Evolutionary conservation across 1,140 invertebrate species (phyloP), one percentile per base, ranked within the genome.

Genomic region (Apolygus lucorum): DNA sequence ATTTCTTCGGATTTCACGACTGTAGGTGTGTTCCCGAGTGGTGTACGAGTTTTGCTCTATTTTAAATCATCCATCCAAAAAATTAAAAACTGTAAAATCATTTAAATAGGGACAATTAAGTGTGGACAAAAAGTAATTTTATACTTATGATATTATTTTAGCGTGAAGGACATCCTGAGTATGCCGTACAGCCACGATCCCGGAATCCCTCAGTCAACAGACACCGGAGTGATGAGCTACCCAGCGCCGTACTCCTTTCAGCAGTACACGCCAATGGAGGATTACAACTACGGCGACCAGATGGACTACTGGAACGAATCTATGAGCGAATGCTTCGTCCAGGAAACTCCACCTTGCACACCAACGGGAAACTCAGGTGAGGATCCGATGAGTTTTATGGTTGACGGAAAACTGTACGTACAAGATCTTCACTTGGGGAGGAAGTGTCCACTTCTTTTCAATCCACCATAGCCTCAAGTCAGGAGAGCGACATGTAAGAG

Each of bases 271-370:
- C 22, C 54, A 4, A 59, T 21, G 8, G 54, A 59, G 22, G 54
- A 59, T 21, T 59, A 59, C 54, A 59, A 59, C 54, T 59, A 59
- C 54, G 11, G 2, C 4, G 54, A 59, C 2, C 8, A 59, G 8
- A 24, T 59, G 13, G 54, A 59, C 13, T 59, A 59, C 22, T 17
- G 54, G 13, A 17, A 24, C 4, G 13, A 59, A 13, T 21, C 54
- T 24, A 24, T 14, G 8, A 4, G 54, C 4, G 54, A 59, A 17
- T 8, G 8, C 2, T 59, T 59, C 54, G 11, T 4, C 4, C 54
- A 59, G 22, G 54, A 59, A 59, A 59, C 54, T 4, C 54, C 54
- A 59, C 54, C 54, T 13, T 59, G 54, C 22, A 59, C 54, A 17
- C 54, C 54, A 4, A 59, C 54, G 11, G 11, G 54, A 4, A 17